Conservation (phyloP, 2,888 invertebrate genomes). For the Coenonympha arcania region DNA sequence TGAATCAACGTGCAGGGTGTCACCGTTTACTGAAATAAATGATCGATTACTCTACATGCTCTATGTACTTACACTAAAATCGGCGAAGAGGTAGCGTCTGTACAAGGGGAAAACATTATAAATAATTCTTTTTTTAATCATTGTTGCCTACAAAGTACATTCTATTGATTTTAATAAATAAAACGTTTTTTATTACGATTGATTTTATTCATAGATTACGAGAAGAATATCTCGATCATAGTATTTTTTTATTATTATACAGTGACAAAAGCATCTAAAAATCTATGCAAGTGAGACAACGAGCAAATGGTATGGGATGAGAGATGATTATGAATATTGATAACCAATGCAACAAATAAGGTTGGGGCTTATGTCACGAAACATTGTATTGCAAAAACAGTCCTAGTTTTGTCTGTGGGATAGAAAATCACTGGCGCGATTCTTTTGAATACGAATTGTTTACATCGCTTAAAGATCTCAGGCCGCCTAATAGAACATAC, state of each 20-base stretch:
- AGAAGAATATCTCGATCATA: no score
- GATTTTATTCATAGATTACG: no score
- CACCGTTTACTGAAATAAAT: slow-evolving; percentile 57
- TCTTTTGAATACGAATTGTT: no score
- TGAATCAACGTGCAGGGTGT: slow-evolving; percentile 61
- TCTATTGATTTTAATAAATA: neutral
- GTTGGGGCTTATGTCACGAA: no score
- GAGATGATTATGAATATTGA: neutral
- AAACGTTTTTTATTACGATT: no score
- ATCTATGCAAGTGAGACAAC: slow-evolving; percentile 1
- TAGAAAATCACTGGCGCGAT: no score
- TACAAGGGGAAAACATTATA: slow-evolving; percentile 18
- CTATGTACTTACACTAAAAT: slow-evolving; percentile 23
- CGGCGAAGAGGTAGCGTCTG: slow-evolving; percentile 19
- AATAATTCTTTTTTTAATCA: neutral
- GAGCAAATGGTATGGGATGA: slow-evolving; percentile 8
- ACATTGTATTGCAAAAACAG: no score
- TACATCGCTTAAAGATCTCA: no score
- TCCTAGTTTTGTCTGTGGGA: no score
- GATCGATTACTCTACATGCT: slow-evolving; percentile 23
- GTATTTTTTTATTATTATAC: neutral
- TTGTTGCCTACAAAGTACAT: neutral
- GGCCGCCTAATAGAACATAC: no score
- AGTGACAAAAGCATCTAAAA: slow-evolving; percentile 4
- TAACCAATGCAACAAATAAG: no score